phyloP scores from a whole-genome alignment of 2,113 vertebrate species.

The Myotis yumanensis region DNA sequence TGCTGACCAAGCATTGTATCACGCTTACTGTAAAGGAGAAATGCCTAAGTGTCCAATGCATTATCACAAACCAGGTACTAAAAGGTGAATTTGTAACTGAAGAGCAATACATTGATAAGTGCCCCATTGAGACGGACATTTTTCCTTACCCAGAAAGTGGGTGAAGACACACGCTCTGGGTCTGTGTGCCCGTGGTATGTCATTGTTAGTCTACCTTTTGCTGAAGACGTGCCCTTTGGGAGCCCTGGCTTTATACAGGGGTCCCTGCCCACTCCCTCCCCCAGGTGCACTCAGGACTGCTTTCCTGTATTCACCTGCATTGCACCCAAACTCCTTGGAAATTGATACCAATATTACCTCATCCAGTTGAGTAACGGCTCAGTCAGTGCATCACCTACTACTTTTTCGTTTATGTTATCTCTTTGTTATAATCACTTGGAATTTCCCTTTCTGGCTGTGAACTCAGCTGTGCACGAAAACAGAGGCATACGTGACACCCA shows the following conservation, averaged over 20 bases:
- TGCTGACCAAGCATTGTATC: neutral
- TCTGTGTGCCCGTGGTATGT: neutral
- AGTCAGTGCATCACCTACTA: neutral
- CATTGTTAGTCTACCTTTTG: neutral
- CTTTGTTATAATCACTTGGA: neutral
- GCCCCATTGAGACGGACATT: neutral
- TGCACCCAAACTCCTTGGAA: neutral
- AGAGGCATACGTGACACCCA: accelerated
- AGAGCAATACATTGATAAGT: neutral
- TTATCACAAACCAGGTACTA: neutral
- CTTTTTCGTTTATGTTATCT: neutral
- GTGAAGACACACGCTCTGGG: neutral
- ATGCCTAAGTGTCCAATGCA: neutral
- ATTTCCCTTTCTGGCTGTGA: neutral
- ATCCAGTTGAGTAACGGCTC: neutral
- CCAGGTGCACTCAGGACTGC: neutral
- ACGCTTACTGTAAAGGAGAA: neutral
- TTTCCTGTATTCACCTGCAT: neutral
- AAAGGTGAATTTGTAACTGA: neutral
- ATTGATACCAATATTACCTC: neutral
- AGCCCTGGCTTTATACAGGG: neutral
- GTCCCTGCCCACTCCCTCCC: neutral
- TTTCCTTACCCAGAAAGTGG: neutral
- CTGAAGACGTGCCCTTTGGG: neutral
- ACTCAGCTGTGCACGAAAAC: neutral